A percentile compares a stretch with the other conserved stretches of the same genome.
Conservation (phyloP, 2,113 vertebrate species). For the Rhinogobius similis region DNA sequence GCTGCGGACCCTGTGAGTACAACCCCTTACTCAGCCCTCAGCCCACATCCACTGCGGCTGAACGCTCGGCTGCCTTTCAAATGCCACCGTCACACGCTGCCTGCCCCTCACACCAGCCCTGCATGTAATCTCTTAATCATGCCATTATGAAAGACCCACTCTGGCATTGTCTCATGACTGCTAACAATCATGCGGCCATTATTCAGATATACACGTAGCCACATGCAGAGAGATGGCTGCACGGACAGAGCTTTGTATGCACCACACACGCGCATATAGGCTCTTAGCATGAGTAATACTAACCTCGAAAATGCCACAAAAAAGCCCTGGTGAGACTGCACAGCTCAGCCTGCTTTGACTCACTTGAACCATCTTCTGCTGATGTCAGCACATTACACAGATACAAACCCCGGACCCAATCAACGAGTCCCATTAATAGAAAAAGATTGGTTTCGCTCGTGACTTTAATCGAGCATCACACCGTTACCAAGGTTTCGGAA, state of each 20-base stretch:
- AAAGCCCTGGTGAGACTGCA: conserved; percentile 43
- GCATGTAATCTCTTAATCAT: conserved; percentile 56
- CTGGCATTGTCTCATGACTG: conserved; percentile 67
- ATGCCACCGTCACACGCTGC: conserved; percentile 22
- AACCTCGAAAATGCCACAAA: conserved; percentile 51
- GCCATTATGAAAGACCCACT: conserved; percentile 53
- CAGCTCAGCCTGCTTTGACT: conserved; percentile 58
- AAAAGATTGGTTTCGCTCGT: conserved; percentile 25
- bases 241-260: conserved; percentile 14
- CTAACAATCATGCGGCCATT: conserved; percentile 63
- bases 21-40: conserved; percentile 16
- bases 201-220: conserved; percentile 22
- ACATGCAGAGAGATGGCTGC: conserved; percentile 28
- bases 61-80: not conserved
- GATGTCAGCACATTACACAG: conserved; percentile 26
- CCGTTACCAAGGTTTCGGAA: conserved; percentile 53
- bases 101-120: conserved; percentile 15
- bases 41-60: conserved; percentile 13
- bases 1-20: conserved; percentile 97
- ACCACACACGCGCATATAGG: conserved; percentile 22
- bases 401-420: conserved; percentile 23
- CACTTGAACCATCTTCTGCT: conserved; percentile 40
- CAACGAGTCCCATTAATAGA: conserved; percentile 34
- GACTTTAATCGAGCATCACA: conserved; percentile 17
- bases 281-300: conserved; percentile 35